Evolutionary conservation across 2,888 invertebrate genomes (phyloP).

Genomic region (Drosophila anomalata): DNA sequence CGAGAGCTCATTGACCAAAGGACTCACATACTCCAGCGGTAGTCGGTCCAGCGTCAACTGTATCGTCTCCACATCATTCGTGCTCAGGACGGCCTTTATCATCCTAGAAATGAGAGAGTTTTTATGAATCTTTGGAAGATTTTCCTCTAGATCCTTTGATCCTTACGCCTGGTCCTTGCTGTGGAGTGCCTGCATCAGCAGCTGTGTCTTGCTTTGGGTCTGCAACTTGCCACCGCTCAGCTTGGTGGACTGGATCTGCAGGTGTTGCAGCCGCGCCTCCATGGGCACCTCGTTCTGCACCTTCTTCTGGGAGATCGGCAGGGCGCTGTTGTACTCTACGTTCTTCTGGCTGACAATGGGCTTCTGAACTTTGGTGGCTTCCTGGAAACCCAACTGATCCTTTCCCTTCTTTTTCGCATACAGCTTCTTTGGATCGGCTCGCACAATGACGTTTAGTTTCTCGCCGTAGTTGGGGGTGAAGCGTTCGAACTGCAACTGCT

Average conservation of each 20-base stretch:
- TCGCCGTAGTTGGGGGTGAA: conserved; percentile 85
- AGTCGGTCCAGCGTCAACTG: conserved; percentile 89
- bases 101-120: conserved; percentile 84
- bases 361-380: conserved; percentile 70
- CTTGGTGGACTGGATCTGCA: conserved; percentile 86
- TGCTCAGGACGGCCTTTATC: conserved; percentile 89
- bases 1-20: conserved; percentile 90
- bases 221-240: conserved; percentile 82
- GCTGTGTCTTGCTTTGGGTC: conserved; percentile 90
- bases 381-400: conserved; percentile 44
- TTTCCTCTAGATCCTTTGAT: too few relatives aligned
- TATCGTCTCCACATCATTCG: conserved; percentile 88
- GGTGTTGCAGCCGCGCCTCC: conserved; percentile 92
- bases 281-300: conserved; percentile 86
- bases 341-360: conserved; percentile 70
- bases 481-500: conserved; percentile 86
- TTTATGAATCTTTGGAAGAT: too few relatives aligned
- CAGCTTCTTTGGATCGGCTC: conserved; percentile 80
- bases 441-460: conserved; percentile 84
- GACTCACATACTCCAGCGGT: conserved; percentile 90
- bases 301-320: conserved; percentile 74
- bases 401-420: conserved; percentile 57
- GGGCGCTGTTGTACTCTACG: conserved; percentile 79
- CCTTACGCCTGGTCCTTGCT: conserved; percentile 89
- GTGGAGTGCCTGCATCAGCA: conserved; percentile 93